Evolutionary conservation across 1,140 invertebrate genomes (phyloP).

Genomic region (Drosophila auraria): DNA sequence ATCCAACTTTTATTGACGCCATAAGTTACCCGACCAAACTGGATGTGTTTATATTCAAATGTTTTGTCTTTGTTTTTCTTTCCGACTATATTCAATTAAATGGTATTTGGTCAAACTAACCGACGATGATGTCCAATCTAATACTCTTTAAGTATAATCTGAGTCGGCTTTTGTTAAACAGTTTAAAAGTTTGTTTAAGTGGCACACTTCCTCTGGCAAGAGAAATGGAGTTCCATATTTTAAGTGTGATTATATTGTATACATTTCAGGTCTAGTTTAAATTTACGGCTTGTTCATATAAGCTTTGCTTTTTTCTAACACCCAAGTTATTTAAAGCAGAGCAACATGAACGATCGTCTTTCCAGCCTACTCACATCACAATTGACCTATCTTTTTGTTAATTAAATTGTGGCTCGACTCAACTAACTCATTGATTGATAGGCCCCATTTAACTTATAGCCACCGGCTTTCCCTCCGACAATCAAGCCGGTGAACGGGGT

Average conservation of each 20-base stretch:
- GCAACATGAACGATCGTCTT: not conserved
- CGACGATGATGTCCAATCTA: constrained; percentile 23
- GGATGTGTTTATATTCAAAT: constrained; percentile 2
- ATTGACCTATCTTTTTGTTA: constrained; percentile 28
- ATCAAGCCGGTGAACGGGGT: constrained; percentile 24
- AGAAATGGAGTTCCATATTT: no score
- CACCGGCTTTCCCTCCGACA: constrained; percentile 9
- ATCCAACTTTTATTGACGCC: constrained; percentile 9
- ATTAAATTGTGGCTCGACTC: constrained; percentile 45
- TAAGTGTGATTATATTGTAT: not conserved
- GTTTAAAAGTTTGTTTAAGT: not conserved
- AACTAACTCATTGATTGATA: constrained; percentile 41
- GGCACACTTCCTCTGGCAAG: not conserved
- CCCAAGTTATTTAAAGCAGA: not conserved
- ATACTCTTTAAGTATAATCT: not conserved
- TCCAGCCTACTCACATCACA: not conserved
- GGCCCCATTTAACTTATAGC: constrained; percentile 32
- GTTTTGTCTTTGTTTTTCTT: constrained; percentile 4
- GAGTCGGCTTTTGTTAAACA: constrained; percentile 1
- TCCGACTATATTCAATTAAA: constrained; percentile 26
- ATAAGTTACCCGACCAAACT: constrained; percentile 20
- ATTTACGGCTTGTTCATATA: not conserved
- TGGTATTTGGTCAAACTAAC: constrained; percentile 23
- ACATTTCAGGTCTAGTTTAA: not conserved
- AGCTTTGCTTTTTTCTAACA: not conserved